Evolutionary conservation across 2,888 invertebrate genomes (phyloP).

Genomic region (Hipparchia sbordonii): DNA sequence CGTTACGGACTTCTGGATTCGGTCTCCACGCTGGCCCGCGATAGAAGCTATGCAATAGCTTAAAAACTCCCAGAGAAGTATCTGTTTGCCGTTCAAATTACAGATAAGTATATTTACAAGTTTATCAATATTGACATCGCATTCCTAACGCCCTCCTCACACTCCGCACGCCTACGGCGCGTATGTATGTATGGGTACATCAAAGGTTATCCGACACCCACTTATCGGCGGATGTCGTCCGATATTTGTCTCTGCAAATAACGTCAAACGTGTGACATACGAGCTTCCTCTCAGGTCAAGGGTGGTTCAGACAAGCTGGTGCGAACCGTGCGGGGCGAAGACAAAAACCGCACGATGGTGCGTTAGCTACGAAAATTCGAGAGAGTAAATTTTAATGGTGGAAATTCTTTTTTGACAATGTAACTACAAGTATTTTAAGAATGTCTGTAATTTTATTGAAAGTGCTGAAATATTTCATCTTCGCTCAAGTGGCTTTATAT

Average conservation of each 20-base stretch:
- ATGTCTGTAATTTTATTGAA: no score
- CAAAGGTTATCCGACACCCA: conserved; percentile 12
- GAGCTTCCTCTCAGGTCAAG: background rate
- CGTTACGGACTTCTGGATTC: no score
- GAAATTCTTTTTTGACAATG: no score
- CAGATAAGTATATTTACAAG: background rate
- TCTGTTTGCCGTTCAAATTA: background rate
- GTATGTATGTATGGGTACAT: background rate
- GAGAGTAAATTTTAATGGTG: no score
- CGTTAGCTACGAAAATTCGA: no score
- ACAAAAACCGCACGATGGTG: background rate
- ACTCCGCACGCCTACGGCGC: no score
- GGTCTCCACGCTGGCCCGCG: no score
- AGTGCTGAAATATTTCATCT: no score
- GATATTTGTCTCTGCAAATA: conserved; percentile 15
- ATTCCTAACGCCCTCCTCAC: background rate
- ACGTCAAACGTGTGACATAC: background rate
- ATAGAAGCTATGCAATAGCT: no score
- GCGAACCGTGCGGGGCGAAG: background rate
- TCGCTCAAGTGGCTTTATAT: no score
- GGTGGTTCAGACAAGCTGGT: background rate
- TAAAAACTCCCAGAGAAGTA: no score
- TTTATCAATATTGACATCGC: conserved; percentile 2
- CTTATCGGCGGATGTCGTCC: background rate
- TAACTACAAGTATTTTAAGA: no score